Evolutionary conservation across 2,113 vertebrate species (phyloP), one percentile per base, ranked within the genome.

Genomic region (Neolamprologus devosi): DNA sequence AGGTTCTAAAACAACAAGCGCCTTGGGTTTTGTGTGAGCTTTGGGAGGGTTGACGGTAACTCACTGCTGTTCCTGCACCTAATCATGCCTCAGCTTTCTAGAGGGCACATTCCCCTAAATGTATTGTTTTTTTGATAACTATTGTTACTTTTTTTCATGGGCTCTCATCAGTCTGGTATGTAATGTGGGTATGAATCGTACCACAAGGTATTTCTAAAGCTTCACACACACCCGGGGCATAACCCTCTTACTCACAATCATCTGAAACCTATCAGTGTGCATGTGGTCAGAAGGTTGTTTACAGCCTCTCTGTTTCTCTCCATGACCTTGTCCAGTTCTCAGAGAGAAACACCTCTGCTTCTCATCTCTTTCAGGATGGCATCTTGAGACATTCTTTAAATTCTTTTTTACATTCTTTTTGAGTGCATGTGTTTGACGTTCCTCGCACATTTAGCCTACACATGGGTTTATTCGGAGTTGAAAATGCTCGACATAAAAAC

Each of bases 231-330:
- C 80, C 47, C 3, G 13, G 83, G 23, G 28, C 54, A 42, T 40
- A 40, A 90, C 81, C 92, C 57, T 79, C 80, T 85, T 80, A 57
- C 54, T 89, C 55, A 57, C 37, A 86, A 81, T 89, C 85, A 91
- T 90, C 82, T 94, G 90, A 92, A 89, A 90, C 4, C 54, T 53
- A 80, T 84, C 68, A 83, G 30, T 4, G 30, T 35, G 42, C 16
- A 68, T 80, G 73, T 49, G 81, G 40, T 86, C 80, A n/a, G 80
- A 16, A 81, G 92, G 94, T 89, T 88, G 89, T 87, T 85, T 83
- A 91, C 92, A 94, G 90, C 91, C 93, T 93, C 83, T 87, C 49
- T 35, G 7, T 37, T 63, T 85, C 83, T 89, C 82, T 58, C 42
- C 23, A 47, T 84, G 88, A 91, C 93, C 92, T 87, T 55, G 87